Evolutionary conservation across 2,797 vertebrate genomes (phyloP), one percentile per base, ranked within the genome.

Genomic region (Molossus molossus): DNA sequence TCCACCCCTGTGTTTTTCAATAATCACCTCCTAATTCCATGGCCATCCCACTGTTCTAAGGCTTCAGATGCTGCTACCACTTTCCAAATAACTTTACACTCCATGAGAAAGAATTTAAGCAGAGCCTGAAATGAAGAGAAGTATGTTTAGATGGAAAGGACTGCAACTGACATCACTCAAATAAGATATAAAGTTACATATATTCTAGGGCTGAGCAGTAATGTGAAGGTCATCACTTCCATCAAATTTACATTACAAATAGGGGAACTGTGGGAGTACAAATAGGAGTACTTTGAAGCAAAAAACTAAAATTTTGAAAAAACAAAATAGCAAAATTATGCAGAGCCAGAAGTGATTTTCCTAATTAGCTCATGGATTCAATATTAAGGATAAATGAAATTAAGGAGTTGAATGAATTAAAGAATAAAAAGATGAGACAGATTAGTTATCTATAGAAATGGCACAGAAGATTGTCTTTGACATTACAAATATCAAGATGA

Each of bases 1-100:
- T 67, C 69, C 65, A 70, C 25, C 20, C 33, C 29, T 90, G 33
- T 33, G 84, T 21, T 86, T 65, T 85, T 85, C 82, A 76, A 62
- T 37, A 21, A 80, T 48, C 53, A 48, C 40, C 55, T 87, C 64
- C 55, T 69, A 88, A 70, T 37, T 77, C 25, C 37, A 79, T 18
- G 40, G 37, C 53, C 60, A 80, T 58, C 55, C n/a, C 45, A 9
- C 40, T 45, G 79, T 33, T 83, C 69, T 85, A 89, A 87, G 25
- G 55, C 77, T 90, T 87, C 58, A 79, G 72, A 95, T 57, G 37
- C 60, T 91, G 48, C 57, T 80, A 87, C 62, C 27, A 95, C 77
- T 96, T 96, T 93, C 92, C 87, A 94, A 95, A 65, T 82, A 97
- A 81, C 53, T 80, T 65, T 81, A 70, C 11, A 91, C 48, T 45